These are phyloP conservation scores for Bombus cullumanus DNA, from an alignment of 1,140 invertebrate species.

Conservation along the genomic window DNA sequence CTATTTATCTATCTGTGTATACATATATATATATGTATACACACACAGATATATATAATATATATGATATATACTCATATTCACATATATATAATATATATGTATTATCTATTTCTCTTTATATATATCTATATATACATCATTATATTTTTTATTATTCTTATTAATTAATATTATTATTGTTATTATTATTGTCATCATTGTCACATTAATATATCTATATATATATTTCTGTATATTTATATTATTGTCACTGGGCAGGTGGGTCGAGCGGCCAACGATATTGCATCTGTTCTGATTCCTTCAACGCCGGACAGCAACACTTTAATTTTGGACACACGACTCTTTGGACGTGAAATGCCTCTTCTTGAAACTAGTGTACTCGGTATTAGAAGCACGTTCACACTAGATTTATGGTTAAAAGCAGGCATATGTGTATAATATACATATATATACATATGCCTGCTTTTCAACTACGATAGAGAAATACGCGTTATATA, in stretches of 20 bases:
- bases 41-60: slow-evolving; percentile 77
- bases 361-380: slow-evolving; percentile 50
- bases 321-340: slow-evolving; percentile 58
- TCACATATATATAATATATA: slow-evolving; percentile 63
- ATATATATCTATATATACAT: slow-evolving; percentile 67
- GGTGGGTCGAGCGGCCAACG: slow-evolving; percentile 70
- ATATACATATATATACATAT: slow-evolving; percentile 6
- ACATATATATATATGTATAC: slow-evolving; percentile 70
- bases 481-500: slow-evolving; percentile 4
- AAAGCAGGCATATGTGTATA: slow-evolving; percentile 20
- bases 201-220: slow-evolving; percentile 51
- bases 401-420: slow-evolving; percentile 49
- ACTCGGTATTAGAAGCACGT: slow-evolving; percentile 48
- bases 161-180: slow-evolving; percentile 67
- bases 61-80: slow-evolving; percentile 77
- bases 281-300: slow-evolving; percentile 58
- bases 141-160: slow-evolving; percentile 67
- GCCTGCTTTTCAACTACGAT: slow-evolving; percentile 23
- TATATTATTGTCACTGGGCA: slow-evolving; percentile 67
- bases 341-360: slow-evolving; percentile 54
- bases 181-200: slow-evolving; percentile 66
- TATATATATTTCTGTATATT: slow-evolving; percentile 65
- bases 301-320: slow-evolving; percentile 50
- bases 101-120: slow-evolving; percentile 42
- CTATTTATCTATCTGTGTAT: slow-evolving; percentile 76